Base-by-base conservation (phyloP, 2,797 vertebrate species). In the Sitta carolinensis region DNA sequence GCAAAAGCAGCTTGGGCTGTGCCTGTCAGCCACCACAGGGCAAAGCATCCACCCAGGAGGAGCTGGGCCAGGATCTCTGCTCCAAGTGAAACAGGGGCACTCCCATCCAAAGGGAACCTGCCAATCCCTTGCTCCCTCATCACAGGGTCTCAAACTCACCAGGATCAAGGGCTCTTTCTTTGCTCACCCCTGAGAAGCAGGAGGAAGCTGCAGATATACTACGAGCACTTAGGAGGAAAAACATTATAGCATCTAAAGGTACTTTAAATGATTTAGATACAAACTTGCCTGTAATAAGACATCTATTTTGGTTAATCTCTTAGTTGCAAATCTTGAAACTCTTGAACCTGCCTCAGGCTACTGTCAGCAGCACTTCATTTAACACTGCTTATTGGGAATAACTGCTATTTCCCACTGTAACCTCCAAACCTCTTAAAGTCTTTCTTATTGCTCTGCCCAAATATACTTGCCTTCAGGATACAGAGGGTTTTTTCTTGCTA, bases 291-390 rank as follows among this genome's bases (percentile, higher is more conserved):
- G 86, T 97, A 97, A 97, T 96, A 96, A 97, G 96, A 95, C 95
- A 97, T 96, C 94, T 94, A 97, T 96, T 97, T 97, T 94, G 94
- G 96, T 97, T 97, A 97, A 97, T 97, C 96, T 96, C 90, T 93
- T 92, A 90, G 96, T 97, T 96, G 93, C 95, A 95, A 96, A 97
- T 96, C 96, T 95, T 94, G 94, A 96, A 96, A 96, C 96, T 94
- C 90, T 95, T 97, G 96, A 97, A 96, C 95, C 92, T 96, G 97
- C 97, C 96, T 90, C 66, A 92, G 97, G 96, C 94, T 97, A 95
- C 97, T 97, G 97, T 97, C 97, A 97, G 96, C 93, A 90, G 94
- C 83, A 93, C 84, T 97, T 96, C 95, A 92, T 96, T 97, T 97
- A 97, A 93, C 73, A 40, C 75, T 96, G 95, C 96, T 97, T 96